These are phyloP conservation scores for Leptarthrus brevirostris DNA, from an alignment of 2,888 invertebrate species.

Conservation along the genomic window DNA sequence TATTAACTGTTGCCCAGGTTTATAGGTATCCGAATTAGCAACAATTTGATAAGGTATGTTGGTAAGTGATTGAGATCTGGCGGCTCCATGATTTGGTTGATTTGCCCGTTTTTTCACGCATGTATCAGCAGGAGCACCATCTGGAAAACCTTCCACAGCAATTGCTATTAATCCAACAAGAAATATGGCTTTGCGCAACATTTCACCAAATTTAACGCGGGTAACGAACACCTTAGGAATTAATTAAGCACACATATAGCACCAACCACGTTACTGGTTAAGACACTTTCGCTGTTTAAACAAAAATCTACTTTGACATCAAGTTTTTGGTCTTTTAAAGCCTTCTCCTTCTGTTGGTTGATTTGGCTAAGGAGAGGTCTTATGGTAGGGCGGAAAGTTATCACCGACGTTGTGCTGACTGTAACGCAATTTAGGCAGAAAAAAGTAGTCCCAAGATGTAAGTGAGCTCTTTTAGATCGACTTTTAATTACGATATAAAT, in stretches of 20 bases:
- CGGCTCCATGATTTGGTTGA: constrained; percentile 80
- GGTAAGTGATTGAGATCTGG: constrained; percentile 73
- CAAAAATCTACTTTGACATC: constrained; percentile 27
- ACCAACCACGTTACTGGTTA: constrained; percentile 12
- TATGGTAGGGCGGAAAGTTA: constrained; percentile 36
- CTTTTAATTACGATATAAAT: background rate
- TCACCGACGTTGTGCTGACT: background rate
- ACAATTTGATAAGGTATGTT: constrained; percentile 76
- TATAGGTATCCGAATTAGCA: constrained; percentile 74
- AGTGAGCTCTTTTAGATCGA: background rate
- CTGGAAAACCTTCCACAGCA: constrained; percentile 73
- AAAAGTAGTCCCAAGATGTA: background rate
- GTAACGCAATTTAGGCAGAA: constrained; percentile 6
- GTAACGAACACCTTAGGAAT: constrained; percentile 5
- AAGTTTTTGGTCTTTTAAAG: constrained; percentile 36
- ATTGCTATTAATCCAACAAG: constrained; percentile 63
- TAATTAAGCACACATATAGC: background rate
- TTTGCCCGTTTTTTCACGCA: constrained; percentile 83
- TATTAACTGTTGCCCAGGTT: constrained; percentile 77
- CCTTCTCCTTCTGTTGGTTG: constrained; percentile 22
- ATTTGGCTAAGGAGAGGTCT: background rate
- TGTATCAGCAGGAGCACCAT: constrained; percentile 83
- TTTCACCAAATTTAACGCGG: background rate
- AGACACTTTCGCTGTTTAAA: constrained; percentile 5
- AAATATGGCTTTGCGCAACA: constrained; percentile 56